Evolutionary conservation across 2,888 invertebrate species (phyloP).

Genomic region (Chesias legatella): DNA sequence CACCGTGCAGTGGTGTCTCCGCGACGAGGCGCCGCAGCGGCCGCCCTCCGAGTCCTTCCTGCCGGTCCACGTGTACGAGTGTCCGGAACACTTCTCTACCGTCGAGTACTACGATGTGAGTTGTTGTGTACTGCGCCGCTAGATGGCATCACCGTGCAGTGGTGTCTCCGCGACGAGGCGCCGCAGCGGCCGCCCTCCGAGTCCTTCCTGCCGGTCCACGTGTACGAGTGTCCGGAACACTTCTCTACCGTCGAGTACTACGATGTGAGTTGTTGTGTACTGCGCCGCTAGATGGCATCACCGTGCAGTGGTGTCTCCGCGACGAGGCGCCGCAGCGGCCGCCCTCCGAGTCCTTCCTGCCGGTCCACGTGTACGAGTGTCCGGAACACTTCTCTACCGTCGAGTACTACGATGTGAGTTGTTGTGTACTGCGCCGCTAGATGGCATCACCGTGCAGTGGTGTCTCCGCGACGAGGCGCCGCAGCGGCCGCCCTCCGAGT

Average conservation of each 20-base stretch:
- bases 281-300: slow-evolving; percentile 77
- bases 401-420: slow-evolving; percentile 87
- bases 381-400: slow-evolving; percentile 92
- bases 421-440: slow-evolving; percentile 58
- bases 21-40: slow-evolving; percentile 79
- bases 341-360: slow-evolving; percentile 82
- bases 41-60: slow-evolving; percentile 82
- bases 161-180: slow-evolving; percentile 84
- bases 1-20: slow-evolving; percentile 86
- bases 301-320: slow-evolving; percentile 86
- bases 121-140: slow-evolving; percentile 56
- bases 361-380: slow-evolving; percentile 88
- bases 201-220: slow-evolving; percentile 84
- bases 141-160: slow-evolving; percentile 83
- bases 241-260: slow-evolving; percentile 92
- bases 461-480: slow-evolving; percentile 83
- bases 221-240: slow-evolving; percentile 90
- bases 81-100: slow-evolving; percentile 91
- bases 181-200: slow-evolving; percentile 79
- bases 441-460: slow-evolving; percentile 84
- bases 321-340: slow-evolving; percentile 80
- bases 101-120: slow-evolving; percentile 89
- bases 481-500: slow-evolving; percentile 32
- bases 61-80: slow-evolving; percentile 88
- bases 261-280: slow-evolving; percentile 78